These are phyloP conservation scores for Linnaemya tessellans DNA, from an alignment of 2,888 invertebrate genomes.

Conservation along the genomic window DNA sequence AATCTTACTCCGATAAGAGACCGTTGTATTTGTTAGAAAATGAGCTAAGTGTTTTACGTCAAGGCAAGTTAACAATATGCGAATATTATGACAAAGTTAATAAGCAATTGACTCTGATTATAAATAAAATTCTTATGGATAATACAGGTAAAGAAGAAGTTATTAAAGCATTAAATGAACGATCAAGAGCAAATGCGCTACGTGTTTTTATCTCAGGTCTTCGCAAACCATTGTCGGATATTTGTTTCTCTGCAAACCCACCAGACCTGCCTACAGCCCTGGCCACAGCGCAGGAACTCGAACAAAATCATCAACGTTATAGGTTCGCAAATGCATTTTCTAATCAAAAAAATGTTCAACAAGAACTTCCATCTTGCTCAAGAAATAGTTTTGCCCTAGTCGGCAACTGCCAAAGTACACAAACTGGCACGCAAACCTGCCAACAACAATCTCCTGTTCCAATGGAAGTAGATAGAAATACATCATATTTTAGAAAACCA, in stretches of 20 bases:
- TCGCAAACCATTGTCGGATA: conserved; percentile 15
- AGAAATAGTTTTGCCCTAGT: too few relatives aligned
- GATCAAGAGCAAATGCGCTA: not conserved
- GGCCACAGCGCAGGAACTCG: not conserved
- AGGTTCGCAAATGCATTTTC: not conserved
- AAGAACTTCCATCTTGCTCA: too few relatives aligned
- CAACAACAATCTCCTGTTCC: conserved; percentile 11
- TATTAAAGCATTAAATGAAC: not conserved
- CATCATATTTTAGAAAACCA: conserved; percentile 12
- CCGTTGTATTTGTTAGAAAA: too few relatives aligned
- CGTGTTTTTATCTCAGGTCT: conserved; percentile 15
- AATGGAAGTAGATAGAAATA: conserved; percentile 12
- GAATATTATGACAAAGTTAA: too few relatives aligned
- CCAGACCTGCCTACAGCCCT: conserved; percentile 5
- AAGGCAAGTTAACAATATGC: too few relatives aligned
- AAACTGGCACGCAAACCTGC: not conserved
- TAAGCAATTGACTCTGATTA: too few relatives aligned
- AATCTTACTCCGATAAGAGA: too few relatives aligned
- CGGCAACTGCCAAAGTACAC: not conserved
- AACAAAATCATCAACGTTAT: conserved; percentile 13
- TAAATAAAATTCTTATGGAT: too few relatives aligned
- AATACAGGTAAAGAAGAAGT: not conserved
- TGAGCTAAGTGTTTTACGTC: too few relatives aligned
- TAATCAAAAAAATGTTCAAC: not conserved
- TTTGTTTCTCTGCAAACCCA: conserved; percentile 20